These are phyloP conservation scores for Carlito syrichta DNA, from an alignment of 2,113 vertebrate genomes.

Conservation along the genomic window DNA sequence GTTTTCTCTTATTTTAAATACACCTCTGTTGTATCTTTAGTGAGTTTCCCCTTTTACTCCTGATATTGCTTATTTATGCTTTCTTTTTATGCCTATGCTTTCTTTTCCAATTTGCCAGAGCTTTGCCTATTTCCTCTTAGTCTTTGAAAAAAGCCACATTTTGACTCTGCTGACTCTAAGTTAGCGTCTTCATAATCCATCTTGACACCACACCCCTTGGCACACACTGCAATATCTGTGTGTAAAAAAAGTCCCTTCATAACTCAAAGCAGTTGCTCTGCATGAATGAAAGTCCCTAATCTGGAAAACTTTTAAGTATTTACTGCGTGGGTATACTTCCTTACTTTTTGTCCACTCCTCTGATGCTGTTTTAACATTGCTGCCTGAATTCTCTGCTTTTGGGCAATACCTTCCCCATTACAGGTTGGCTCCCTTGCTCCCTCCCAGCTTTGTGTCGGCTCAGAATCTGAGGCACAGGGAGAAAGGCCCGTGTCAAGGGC, in stretches of 20 bases:
- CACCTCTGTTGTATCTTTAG: background rate
- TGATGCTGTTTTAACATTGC: background rate
- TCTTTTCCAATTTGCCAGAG: background rate
- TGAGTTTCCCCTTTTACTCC: background rate
- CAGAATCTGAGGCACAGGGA: background rate
- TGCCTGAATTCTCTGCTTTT: background rate
- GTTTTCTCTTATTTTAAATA: background rate
- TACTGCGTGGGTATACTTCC: background rate
- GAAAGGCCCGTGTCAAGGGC: background rate
- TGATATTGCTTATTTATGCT: background rate
- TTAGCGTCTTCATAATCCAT: background rate
- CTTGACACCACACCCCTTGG: background rate
- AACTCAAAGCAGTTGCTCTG: conserved; percentile 8
- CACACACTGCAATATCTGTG: background rate
- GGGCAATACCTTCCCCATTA: background rate
- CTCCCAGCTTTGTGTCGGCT: background rate
- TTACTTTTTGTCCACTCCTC: conserved; percentile 18
- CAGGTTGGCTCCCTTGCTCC: background rate
- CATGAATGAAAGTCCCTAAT: conserved; percentile 4
- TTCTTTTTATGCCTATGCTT: background rate
- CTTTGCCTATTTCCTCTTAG: background rate
- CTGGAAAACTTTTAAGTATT: background rate
- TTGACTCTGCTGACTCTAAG: background rate
- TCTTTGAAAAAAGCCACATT: background rate
- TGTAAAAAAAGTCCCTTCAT: conserved; percentile 1